Base-by-base conservation (phyloP, 2,113 vertebrate species). In the Podilymbus podiceps region DNA sequence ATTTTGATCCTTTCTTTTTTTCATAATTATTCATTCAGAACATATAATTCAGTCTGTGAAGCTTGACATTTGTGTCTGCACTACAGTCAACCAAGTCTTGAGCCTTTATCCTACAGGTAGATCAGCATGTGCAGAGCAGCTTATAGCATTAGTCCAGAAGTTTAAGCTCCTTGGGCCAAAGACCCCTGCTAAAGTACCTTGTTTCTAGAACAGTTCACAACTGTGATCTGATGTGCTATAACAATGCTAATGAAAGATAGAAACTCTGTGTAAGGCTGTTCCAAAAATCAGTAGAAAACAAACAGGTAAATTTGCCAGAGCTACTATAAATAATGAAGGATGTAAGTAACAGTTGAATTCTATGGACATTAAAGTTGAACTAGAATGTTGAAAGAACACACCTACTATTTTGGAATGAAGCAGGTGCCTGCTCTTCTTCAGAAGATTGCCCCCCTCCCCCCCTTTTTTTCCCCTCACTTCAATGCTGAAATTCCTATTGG, bases 1-100 rank as follows among this genome's bases (percentile, higher is more conserved):
- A 85, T 38, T 79, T 85, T 52, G 24, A 14, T 79, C 30, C 55
- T 93, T 74, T 89, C n/a, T n/a, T 85, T 72, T 91, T 87, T 30
- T 49, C 23, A 20, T 42, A 85, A 28, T 74, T 88, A 49, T 49
- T 62, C 30, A 27, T 58, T 88, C n/a, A 46, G 46, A 50, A 88
- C 40, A 59, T 50, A 13, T 25, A 33, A 7, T 81, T 60, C 16
- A 59, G 49, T 22, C 22, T 91, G 18, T 76, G 73, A 82, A 80
- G 58, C 28, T 40, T 78, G 81, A 47, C 28, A 15, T 44, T 85
- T 47, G 12, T n/a, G 31, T 85, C 78, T 63, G 80, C 35, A 50
- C 46, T 60, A 31, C 69, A 71, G 69, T 79, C 81, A 85, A 13
- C 18, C 42, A 59, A 63, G 42, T 20, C 55, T 66, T 8, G 14